A percentile compares a stretch with the other conserved stretches of the same genome.
phyloP scores from a whole-genome alignment of 2,888 invertebrate genomes.

The Mesorhabditis spiculigera region DNA sequence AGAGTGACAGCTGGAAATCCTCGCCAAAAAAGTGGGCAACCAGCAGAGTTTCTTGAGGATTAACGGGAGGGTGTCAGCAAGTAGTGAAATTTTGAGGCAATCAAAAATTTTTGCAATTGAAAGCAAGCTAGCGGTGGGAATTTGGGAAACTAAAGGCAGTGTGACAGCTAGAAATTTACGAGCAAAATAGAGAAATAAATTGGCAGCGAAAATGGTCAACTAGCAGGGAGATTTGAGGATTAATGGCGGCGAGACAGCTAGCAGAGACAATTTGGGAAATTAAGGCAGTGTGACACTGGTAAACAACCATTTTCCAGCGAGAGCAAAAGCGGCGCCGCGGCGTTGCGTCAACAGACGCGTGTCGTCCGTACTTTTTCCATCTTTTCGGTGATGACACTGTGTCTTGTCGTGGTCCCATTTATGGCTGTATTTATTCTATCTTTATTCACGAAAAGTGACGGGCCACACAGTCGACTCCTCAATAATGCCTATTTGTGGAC shows the following conservation, averaged over 20 bases:
- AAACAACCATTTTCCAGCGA: background rate
- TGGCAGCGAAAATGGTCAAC: background rate
- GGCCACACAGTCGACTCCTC: background rate
- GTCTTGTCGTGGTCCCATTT: background rate
- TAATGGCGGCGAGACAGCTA: too few species aligned
- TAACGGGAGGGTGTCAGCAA: too few species aligned
- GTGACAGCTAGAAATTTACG: too few species aligned
- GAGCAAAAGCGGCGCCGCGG: background rate
- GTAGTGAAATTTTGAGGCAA: background rate
- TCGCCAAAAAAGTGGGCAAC: background rate
- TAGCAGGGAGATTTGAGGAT: background rate
- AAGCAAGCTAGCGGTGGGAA: too few species aligned
- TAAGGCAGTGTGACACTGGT: background rate
- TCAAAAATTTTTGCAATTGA: too few species aligned
- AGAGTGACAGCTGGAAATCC: background rate
- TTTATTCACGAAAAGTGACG: background rate
- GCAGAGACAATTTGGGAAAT: background rate
- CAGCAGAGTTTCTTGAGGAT: background rate
- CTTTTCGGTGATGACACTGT: background rate
- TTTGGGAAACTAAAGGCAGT: too few species aligned
- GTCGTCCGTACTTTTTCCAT: background rate
- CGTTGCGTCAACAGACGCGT: background rate
- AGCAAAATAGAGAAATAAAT: too few species aligned
- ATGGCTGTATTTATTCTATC: background rate
- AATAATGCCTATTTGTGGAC: background rate